phyloP scores from a whole-genome alignment of 2,888 invertebrate species.

The Tachina lurida region DNA sequence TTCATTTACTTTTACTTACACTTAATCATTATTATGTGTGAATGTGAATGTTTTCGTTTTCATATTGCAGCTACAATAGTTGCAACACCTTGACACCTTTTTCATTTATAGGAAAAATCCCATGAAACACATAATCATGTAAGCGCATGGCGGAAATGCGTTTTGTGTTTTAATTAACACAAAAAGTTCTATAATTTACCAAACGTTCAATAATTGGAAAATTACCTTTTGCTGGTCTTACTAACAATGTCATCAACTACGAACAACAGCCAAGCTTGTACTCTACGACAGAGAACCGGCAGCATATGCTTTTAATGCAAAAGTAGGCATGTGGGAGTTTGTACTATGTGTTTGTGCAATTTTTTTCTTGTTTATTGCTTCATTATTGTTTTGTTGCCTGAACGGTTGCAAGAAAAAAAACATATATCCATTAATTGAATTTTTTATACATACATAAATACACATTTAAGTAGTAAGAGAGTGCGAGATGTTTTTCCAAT shows the following conservation, averaged over 20 bases:
- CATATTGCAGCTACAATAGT: conserved; percentile 2
- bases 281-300: background rate
- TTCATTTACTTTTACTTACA: conserved; percentile 32
- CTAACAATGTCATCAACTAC: conserved; percentile 11
- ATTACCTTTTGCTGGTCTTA: conserved; percentile 48
- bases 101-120: background rate
- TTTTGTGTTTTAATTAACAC: conserved; percentile 65
- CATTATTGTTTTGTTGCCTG: conserved; percentile 10
- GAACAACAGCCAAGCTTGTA: conserved; percentile 2
- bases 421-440: conserved; percentile 50
- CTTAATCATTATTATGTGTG: conserved; percentile 52
- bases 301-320: conserved; percentile 37
- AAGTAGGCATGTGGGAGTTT: no score
- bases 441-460: conserved; percentile 43
- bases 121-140: background rate
- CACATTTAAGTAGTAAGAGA: no score
- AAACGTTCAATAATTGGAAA: conserved; percentile 68
- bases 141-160: conserved; percentile 16
- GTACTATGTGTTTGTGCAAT: background rate
- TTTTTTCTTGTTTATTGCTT: conserved; percentile 26
- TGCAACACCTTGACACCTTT: conserved; percentile 18
- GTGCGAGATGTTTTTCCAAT: no score
- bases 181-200: conserved; percentile 57
- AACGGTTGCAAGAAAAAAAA: background rate
- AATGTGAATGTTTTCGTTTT: conserved; percentile 39